Conservation (phyloP, 2,797 vertebrate species). For the Oreochromis mossambicus region DNA sequence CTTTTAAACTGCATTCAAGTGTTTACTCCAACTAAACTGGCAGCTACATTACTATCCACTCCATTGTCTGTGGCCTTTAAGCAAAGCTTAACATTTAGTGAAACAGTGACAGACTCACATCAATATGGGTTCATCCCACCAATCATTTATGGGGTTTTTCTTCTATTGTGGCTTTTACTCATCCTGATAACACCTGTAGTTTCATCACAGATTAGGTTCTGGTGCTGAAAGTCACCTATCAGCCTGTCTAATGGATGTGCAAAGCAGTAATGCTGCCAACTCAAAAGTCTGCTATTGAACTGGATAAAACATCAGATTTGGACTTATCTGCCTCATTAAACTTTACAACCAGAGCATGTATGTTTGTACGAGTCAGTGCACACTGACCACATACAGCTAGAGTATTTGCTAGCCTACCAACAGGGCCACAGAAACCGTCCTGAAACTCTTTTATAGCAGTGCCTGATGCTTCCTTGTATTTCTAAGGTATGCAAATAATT, state of each 20-base stretch:
- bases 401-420: background rate
- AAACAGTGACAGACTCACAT: background rate
- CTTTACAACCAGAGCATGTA: background rate
- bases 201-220: background rate
- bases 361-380: background rate
- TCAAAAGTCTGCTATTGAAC: background rate
- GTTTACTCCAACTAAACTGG: constrained; percentile 3
- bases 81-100: constrained; percentile 5
- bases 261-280: background rate
- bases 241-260: background rate
- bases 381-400: background rate
- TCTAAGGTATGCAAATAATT: constrained; percentile 9
- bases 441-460: background rate
- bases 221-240: background rate
- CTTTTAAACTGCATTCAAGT: background rate
- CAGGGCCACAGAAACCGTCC: background rate
- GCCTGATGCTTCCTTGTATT: background rate
- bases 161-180: background rate
- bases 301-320: constrained; percentile 1
- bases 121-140: background rate
- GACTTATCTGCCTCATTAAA: background rate
- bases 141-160: background rate
- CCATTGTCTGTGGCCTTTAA: constrained; percentile 2
- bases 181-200: background rate
- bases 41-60: background rate